These are phyloP conservation scores for Alexandromys fortis DNA, from an alignment of 2,113 vertebrate genomes.

Conservation along the genomic window DNA sequence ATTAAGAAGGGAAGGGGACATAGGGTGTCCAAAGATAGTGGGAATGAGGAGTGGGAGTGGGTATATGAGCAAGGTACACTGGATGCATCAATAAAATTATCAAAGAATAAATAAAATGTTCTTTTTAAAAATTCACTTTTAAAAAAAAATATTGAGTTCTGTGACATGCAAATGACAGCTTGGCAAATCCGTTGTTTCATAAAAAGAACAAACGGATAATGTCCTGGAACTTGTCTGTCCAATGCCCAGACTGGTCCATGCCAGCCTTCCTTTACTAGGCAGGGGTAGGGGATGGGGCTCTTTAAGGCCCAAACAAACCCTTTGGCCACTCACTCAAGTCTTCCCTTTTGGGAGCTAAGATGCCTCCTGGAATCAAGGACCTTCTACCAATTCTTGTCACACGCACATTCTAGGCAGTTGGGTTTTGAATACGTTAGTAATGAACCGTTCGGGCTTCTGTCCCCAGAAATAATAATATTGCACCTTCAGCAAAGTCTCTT, in stretches of 20 bases:
- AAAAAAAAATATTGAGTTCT: background rate
- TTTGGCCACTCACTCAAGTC: background rate
- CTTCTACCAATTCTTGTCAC: background rate
- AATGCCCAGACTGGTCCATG: background rate
- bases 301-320: background rate
- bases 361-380: background rate
- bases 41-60: too few relatives aligned
- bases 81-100: background rate
- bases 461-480: background rate
- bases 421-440: background rate
- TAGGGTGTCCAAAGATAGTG: too few relatives aligned
- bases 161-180: background rate
- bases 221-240: background rate
- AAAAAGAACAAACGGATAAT: background rate
- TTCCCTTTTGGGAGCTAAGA: background rate
- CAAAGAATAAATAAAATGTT: background rate
- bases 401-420: background rate
- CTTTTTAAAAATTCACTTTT: background rate
- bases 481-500: background rate
- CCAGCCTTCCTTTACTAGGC: too few relatives aligned
- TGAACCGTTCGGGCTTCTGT: background rate
- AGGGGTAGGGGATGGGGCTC: background rate
- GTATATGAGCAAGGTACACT: background rate
- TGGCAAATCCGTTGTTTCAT: background rate
- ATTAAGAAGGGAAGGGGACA: background rate